Evolutionary conservation across 2,113 vertebrate genomes (phyloP).

Genomic region (Mesoclemmys tuberculata): DNA sequence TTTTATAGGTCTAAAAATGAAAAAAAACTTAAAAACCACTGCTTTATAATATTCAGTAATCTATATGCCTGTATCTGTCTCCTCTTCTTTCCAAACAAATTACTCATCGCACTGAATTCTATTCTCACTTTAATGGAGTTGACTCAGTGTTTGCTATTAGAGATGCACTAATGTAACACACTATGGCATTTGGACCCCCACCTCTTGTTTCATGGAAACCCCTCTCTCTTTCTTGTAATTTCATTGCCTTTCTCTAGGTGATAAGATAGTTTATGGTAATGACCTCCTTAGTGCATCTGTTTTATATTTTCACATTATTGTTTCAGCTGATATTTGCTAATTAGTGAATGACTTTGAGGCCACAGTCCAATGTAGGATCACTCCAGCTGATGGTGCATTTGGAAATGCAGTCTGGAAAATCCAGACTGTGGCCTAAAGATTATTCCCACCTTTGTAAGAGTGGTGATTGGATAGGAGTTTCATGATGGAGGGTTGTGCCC

Average conservation of each 20-base stretch:
- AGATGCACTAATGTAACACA: background rate
- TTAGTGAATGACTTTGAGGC: background rate
- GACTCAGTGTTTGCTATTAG: background rate
- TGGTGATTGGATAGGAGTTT: background rate
- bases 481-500: background rate
- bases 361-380: background rate
- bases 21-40: too few species aligned
- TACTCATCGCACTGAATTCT: rapidly evolving
- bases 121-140: background rate
- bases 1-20: too few species aligned
- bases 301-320: background rate
- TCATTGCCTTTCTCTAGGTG: background rate
- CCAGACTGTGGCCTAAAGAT: background rate
- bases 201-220: background rate
- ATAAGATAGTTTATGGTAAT: background rate
- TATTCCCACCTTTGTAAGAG: background rate
- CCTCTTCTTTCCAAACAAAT: background rate
- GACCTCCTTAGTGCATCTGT: background rate
- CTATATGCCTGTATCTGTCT: background rate
- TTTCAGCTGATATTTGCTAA: background rate
- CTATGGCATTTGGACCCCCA: background rate
- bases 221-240: background rate
- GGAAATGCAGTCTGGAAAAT: constrained; percentile 4
- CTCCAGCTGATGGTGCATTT: background rate
- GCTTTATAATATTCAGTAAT: background rate